Evolutionary conservation across 2,113 vertebrate species (phyloP).

Genomic region (Gobius niger): DNA sequence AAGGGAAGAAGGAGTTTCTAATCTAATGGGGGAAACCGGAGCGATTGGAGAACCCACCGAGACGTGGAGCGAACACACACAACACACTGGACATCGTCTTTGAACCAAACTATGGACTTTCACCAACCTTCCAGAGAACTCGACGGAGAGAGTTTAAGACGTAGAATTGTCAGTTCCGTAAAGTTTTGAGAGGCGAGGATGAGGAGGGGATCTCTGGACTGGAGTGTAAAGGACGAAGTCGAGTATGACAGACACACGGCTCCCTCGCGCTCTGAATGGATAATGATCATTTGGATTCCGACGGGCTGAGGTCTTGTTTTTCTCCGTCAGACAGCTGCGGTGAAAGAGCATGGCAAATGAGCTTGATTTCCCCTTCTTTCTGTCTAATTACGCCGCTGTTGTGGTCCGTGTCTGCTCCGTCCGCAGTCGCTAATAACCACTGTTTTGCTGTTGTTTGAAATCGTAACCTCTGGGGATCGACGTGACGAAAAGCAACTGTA

Average conservation of each 20-base stretch:
- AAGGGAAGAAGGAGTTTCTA: too few species aligned
- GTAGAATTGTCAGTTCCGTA: not conserved
- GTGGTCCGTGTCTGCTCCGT: not conserved
- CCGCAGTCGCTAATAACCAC: constrained; percentile 1
- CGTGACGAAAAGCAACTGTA: not conserved
- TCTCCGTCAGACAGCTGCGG: not conserved
- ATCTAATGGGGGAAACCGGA: too few species aligned
- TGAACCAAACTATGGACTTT: too few species aligned
- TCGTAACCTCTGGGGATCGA: not conserved
- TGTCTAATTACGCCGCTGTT: not conserved
- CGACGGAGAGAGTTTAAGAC: not conserved
- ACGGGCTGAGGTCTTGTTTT: not conserved
- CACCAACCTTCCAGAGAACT: too few species aligned
- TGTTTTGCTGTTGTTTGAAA: constrained; percentile 7
- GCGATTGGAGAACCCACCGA: too few species aligned
- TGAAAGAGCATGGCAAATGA: constrained; percentile 13
- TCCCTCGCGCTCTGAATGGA: not conserved
- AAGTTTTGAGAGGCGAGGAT: not conserved
- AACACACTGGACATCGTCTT: too few species aligned
- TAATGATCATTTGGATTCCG: constrained; percentile 4
- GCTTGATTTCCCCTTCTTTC: not conserved
- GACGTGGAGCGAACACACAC: too few species aligned
- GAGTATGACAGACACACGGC: not conserved
- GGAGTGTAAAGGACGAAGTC: not conserved
- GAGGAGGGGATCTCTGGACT: too few species aligned